phyloP scores from a whole-genome alignment of 2,113 vertebrate species.

The Tachycineta bicolor region DNA sequence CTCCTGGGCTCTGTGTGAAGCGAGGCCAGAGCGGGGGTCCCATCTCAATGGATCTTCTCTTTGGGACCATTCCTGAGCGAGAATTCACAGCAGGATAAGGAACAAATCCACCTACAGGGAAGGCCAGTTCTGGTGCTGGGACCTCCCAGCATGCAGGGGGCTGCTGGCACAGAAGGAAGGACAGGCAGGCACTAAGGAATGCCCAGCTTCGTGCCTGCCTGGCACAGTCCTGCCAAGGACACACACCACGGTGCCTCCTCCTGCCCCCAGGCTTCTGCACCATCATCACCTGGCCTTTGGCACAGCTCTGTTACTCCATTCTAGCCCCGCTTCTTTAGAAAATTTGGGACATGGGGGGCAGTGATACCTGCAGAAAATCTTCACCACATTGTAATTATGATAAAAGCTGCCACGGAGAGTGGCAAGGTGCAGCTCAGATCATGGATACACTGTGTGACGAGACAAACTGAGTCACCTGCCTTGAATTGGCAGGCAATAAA shows the following conservation, averaged over 20 bases:
- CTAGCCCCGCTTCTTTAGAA: not conserved
- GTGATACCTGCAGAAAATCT: not conserved
- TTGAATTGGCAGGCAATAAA: not conserved
- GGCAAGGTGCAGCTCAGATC: not conserved
- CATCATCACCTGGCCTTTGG: not conserved
- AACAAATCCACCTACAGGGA: not conserved
- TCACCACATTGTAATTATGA: not conserved
- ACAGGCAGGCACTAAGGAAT: too few relatives aligned
- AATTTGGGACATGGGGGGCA: accelerated
- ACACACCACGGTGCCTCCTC: not conserved
- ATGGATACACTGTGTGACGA: not conserved
- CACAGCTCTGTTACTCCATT: not conserved
- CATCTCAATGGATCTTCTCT: not conserved
- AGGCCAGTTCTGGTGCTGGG: not conserved
- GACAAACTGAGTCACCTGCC: not conserved
- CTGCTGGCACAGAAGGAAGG: not conserved
- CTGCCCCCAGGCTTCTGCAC: not conserved
- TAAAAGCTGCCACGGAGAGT: not conserved
- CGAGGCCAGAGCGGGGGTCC: not conserved
- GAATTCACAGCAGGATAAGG: not conserved
- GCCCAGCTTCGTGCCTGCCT: not conserved
- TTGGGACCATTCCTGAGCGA: not conserved
- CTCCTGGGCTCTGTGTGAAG: not conserved
- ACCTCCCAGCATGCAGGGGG: not conserved
- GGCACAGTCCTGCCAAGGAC: not conserved